Percentiles rank a stretch among this genome's conserved stretches.
These are phyloP conservation scores for Amblyopsis hoosieri DNA, from an alignment of 2,797 vertebrate genomes.

Conservation along the genomic window DNA sequence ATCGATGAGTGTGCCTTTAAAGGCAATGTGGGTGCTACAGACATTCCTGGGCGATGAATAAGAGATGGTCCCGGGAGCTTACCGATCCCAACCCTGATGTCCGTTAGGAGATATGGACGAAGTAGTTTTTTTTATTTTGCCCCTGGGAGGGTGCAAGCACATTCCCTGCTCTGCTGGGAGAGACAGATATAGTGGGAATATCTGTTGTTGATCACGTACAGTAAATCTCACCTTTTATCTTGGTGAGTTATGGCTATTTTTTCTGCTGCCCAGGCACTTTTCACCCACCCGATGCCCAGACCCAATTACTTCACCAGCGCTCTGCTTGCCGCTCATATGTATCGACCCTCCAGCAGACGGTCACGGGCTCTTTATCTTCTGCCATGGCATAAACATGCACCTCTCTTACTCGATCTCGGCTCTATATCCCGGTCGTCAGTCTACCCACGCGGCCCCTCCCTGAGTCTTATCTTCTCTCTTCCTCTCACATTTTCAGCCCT, in stretches of 20 bases:
- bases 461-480: background rate
- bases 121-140: conserved; percentile 51
- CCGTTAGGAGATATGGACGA: conserved; percentile 55
- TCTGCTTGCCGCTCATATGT: conserved; percentile 52
- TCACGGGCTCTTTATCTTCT: conserved; percentile 8
- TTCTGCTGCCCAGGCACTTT: conserved; percentile 67
- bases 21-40: too few species aligned
- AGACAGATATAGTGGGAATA: conserved; percentile 44
- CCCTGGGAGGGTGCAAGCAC: conserved; percentile 29
- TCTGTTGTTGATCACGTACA: conserved; percentile 56
- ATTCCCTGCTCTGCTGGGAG: conserved; percentile 32
- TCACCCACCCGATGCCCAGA: conserved; percentile 51
- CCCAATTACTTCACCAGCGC: conserved; percentile 65
- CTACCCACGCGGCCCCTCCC: background rate
- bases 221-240: conserved; percentile 64
- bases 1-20: too few species aligned
- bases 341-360: conserved; percentile 52
- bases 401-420: background rate
- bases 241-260: conserved; percentile 59
- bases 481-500: background rate
- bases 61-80: conserved; percentile 18
- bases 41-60: background rate
- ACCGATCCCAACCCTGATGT: conserved; percentile 35
- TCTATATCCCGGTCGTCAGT: background rate
- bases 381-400: background rate